These are phyloP conservation scores for Drosophila malerkotliana DNA, from an alignment of 1,140 invertebrate genomes.

Conservation along the genomic window DNA sequence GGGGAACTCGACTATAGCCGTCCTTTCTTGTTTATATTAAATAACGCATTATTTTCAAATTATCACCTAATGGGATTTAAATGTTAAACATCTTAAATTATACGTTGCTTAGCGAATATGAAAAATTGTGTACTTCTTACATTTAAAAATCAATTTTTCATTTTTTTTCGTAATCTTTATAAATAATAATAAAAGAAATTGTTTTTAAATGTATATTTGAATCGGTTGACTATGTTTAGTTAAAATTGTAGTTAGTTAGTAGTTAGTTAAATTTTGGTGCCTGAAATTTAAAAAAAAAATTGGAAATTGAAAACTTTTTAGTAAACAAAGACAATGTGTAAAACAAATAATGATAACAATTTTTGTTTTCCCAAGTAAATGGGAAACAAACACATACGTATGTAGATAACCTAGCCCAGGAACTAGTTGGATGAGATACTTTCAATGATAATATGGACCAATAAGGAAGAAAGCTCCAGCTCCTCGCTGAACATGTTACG, in stretches of 20 bases:
- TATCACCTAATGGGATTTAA: neutral
- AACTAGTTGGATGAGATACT: slow-evolving; percentile 34
- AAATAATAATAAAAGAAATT: neutral
- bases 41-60: neutral
- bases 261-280: neutral
- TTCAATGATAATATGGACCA: slow-evolving; percentile 85
- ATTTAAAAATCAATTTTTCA: too few species aligned
- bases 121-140: neutral
- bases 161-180: too few species aligned
- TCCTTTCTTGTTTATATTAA: too few species aligned
- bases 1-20: too few species aligned
- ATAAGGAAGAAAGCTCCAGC: too few species aligned
- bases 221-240: too few species aligned
- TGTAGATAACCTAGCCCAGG: neutral
- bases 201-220: too few species aligned
- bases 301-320: slow-evolving; percentile 71
- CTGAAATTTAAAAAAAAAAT: slow-evolving; percentile 12
- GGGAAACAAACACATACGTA: neutral
- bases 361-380: too few species aligned
- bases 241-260: too few species aligned
- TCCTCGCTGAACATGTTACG: too few species aligned
- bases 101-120: too few species aligned
- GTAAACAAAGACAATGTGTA: neutral
- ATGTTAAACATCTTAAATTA: too few species aligned
- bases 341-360: slow-evolving; percentile 4